Base-by-base conservation (phyloP, 2,888 invertebrate genomes). In the Eristalis tenax region DNA sequence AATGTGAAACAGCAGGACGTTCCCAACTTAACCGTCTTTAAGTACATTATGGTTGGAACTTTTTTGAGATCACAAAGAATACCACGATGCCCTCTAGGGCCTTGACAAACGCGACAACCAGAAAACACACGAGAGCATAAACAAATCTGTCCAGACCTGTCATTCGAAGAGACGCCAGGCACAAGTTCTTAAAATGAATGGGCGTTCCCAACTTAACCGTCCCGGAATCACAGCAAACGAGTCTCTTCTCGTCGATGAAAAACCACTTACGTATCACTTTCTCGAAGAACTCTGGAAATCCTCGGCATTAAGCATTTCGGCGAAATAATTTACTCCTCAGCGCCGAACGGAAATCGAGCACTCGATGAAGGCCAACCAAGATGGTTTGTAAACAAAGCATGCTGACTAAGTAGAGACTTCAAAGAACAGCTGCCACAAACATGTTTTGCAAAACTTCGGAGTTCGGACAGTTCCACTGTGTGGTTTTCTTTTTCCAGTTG, bases 391-490 rank as follows among this genome's bases (percentile, higher is more conserved):
- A 50, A 18, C 18, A 50, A 50, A 18, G 5, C 50, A 50, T 18
- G 10, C 32, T 64, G 64, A 64, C 43, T 73, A 64, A 65, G 35
- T 65, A n/a, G 13, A 1, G n/a, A 18, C 18, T 57, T 65, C 35
- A 32, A 56, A 32, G 50, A 35, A 65, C 35, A 18, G 18, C 50
- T 56, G 15, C 56, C n/a, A 26, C 5, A 74, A 50, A 38, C 65
- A 3, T 32, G 15, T 26, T n/a, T n/a, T 1, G 6, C 43, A 43
- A 43, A n/a, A 43, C 43, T 2, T 26, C 26, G 6, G 4, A 50
- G 5, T 50, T 59, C 5, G 32, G 32, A 43, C 13, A 50, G 2
- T 28, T 28, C 28, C 2, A 6, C 23, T 22, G n/a, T 56, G 6
- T 23, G 18, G 1, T 71, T 40, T 4, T 26, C n/a, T 61, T 40